Evolutionary conservation across 1,140 invertebrate species (phyloP), one percentile per base, ranked within the genome.

Genomic region (Arion vulgaris): DNA sequence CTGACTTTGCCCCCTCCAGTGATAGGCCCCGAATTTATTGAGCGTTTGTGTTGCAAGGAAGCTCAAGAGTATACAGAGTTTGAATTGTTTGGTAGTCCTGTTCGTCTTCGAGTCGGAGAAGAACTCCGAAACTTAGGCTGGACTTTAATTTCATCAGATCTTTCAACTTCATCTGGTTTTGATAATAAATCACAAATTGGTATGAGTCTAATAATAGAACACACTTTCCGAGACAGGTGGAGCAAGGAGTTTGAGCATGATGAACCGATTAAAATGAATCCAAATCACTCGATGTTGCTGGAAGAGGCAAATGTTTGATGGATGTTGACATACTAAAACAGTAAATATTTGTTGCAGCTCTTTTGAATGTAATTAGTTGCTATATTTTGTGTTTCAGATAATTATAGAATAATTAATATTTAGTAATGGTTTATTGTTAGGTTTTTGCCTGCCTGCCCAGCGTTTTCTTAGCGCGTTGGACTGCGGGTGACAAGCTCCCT

Each of bases 71-170:
- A 89, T 79, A 88, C 86, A 28, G 90, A 91, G 80, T 32, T 91
- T n/a, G 88, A 89, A 78, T 79, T 91, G 32, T 86, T 83, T 71
- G 88, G 88, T 38, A 86, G 86, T 76, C 88, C 87, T 57, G 84
- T 87, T 0, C 81, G 90, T 36, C 62, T 90, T 51, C 74, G 86
- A 39, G 80, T 90, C n/a, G 89, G 86, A 7, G 90, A 91, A 94
- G 95, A 89, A 96, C 95, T 88, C 96, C 94, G 97, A 95, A 11
- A 96, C 95, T 87, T 95, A 95, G 57, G 95, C 94, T 85, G 95
- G 95, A 45, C 96, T 94, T 78, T 96, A 92, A 82, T 96, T 93
- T n/a, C 96, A 95, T 87, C 86, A 23, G 82, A 90, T 66, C 36
- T 90, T 45, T 90, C 89, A 13, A 89, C 90, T 4, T 91, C 90